Evolutionary conservation across 1,140 invertebrate genomes (phyloP).

Genomic region (Amyelois transitella): DNA sequence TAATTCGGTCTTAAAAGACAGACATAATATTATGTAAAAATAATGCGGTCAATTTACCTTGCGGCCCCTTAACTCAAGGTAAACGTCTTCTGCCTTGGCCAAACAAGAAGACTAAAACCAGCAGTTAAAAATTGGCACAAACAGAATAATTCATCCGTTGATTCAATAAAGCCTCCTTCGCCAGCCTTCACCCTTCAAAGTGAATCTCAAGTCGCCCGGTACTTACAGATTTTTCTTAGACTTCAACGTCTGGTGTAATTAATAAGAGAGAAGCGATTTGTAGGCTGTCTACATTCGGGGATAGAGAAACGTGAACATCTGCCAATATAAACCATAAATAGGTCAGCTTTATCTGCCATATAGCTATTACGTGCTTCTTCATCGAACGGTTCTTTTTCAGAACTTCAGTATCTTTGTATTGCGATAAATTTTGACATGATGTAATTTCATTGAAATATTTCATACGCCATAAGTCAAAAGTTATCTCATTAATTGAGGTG

Average conservation of each 20-base stretch:
- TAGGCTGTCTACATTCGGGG: background rate
- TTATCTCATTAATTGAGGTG: no score
- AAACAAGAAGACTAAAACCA: constrained; percentile 32
- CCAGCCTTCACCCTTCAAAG: constrained; percentile 38
- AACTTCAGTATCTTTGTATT: no score
- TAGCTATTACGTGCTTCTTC: no score
- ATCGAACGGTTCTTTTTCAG: no score
- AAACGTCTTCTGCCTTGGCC: background rate
- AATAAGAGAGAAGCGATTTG: constrained; percentile 6
- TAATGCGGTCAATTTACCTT: background rate
- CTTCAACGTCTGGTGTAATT: constrained; percentile 9
- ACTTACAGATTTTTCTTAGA: constrained; percentile 45
- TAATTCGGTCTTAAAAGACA: no score
- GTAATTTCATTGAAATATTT: no score
- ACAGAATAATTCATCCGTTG: constrained; percentile 64
- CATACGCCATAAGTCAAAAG: no score
- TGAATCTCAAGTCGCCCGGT: constrained; percentile 34
- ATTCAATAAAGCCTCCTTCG: constrained; percentile 39
- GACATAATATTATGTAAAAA: no score
- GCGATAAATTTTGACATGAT: no score
- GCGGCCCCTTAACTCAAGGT: background rate
- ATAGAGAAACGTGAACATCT: no score
- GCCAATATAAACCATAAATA: no score
- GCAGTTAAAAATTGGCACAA: constrained; percentile 57
- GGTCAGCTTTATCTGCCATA: no score